phyloP scores from a whole-genome alignment of 2,113 vertebrate species.

The Chaenogobius annularis region DNA sequence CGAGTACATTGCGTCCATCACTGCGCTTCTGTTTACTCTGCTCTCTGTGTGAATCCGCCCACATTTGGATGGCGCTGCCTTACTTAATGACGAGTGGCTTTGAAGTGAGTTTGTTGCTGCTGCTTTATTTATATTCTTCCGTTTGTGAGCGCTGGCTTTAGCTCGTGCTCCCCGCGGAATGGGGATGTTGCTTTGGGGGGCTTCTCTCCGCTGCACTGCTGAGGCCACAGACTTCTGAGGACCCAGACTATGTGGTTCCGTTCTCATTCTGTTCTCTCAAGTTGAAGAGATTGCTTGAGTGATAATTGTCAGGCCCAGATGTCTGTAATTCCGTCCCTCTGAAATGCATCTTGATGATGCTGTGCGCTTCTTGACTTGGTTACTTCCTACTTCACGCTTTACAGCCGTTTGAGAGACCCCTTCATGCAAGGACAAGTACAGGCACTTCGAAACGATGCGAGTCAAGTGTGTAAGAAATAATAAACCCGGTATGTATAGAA shows the following conservation, averaged over 20 bases:
- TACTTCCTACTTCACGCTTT: conserved; percentile 40
- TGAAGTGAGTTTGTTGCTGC: neutral
- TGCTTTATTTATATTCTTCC: neutral
- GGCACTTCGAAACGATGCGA: neutral
- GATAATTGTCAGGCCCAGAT: conserved; percentile 62
- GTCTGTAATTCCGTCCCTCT: conserved; percentile 63
- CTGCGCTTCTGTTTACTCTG: neutral
- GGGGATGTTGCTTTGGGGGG: neutral
- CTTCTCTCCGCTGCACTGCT: neutral
- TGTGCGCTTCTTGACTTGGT: conserved; percentile 43
- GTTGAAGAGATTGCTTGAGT: conserved; percentile 64
- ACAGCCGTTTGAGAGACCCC: conserved; percentile 18
- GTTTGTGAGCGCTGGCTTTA: neutral
- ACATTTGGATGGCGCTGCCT: neutral
- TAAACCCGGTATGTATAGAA: neutral
- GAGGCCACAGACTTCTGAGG: conserved; percentile 13
- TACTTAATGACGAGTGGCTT: neutral
- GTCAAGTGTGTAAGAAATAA: neutral
- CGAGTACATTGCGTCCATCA: neutral
- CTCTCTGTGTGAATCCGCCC: neutral
- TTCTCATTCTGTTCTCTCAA: conserved; percentile 62
- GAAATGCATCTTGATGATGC: conserved; percentile 51
- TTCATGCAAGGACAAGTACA: conserved; percentile 3
- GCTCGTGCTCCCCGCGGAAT: neutral
- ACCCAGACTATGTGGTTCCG: conserved; percentile 33